Conservation (phyloP, 53 echinoderm and acorn worm species). For the Pentamera pediparva region DNA sequence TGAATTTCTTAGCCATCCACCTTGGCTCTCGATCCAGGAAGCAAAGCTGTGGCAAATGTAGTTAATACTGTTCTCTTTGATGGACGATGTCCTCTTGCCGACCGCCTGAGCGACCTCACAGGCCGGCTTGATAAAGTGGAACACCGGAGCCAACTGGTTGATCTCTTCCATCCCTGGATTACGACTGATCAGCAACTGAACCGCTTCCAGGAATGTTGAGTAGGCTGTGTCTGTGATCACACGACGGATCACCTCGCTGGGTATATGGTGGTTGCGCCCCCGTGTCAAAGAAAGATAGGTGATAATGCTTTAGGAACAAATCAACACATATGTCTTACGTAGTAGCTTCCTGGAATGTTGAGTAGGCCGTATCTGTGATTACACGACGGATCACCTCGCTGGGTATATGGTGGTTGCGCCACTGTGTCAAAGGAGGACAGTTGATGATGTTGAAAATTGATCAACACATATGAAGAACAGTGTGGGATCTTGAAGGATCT, state of each 20-base stretch:
- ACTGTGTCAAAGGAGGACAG: no score
- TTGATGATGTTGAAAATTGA: no score
- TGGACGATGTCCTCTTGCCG: constrained; percentile 56
- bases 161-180: constrained; percentile 79
- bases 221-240: constrained; percentile 79
- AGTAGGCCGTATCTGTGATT: constrained; percentile 70
- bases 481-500: no score
- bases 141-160: constrained; percentile 89
- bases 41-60: constrained; percentile 92
- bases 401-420: constrained; percentile 9
- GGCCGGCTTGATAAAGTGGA: constrained; percentile 92
- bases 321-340: no score
- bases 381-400: constrained; percentile 41
- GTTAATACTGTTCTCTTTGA: constrained; percentile 88
- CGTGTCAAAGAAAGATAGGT: no score
- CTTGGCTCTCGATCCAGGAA: constrained; percentile 93
- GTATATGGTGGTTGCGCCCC: constrained; percentile 13
- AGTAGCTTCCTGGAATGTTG: constrained; percentile 69
- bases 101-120: constrained; percentile 74
- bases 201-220: constrained; percentile 67
- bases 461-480: no score
- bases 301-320: no score
- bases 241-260: constrained; percentile 22
- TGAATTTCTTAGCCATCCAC: constrained; percentile 91
- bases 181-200: constrained; percentile 77